These are phyloP conservation scores for Alouatta palliata DNA, from an alignment of 2,113 vertebrate genomes.

Conservation along the genomic window DNA sequence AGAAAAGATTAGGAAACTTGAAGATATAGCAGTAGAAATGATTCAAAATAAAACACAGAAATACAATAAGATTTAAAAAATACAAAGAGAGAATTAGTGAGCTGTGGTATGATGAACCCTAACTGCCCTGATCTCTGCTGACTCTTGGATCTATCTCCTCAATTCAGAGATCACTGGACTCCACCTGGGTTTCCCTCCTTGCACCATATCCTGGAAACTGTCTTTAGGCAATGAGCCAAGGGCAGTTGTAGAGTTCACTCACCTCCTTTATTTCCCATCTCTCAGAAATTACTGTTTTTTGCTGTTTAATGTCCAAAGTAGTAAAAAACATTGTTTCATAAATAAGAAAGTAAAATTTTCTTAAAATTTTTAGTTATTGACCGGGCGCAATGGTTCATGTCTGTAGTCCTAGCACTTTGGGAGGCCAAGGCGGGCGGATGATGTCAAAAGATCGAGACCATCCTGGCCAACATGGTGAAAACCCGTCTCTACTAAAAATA, in stretches of 20 bases:
- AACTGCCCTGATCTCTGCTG: background rate
- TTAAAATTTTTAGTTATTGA: background rate
- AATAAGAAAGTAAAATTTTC: background rate
- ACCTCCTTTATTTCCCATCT: background rate
- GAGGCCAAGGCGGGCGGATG: too few relatives aligned
- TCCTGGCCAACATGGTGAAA: too few relatives aligned
- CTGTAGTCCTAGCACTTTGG: too few relatives aligned
- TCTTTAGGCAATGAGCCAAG: background rate
- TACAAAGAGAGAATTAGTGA: background rate
- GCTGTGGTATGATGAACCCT: background rate
- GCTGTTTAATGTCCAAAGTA: background rate
- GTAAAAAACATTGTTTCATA: background rate
- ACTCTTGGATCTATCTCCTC: background rate
- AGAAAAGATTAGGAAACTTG: background rate
- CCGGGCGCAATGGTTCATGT: fast-evolving
- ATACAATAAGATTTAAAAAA: background rate
- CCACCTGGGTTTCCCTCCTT: background rate
- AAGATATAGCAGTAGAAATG: background rate
- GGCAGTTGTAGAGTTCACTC: background rate
- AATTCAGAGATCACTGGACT: background rate
- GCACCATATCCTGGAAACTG: background rate
- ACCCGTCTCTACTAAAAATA: too few relatives aligned
- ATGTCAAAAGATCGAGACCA: too few relatives aligned
- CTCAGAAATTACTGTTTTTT: background rate
- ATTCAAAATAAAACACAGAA: background rate